Percentiles rank a stretch among this genome's conserved stretches.
Conservation (phyloP, 35 echinoderm and acorn worm species). For the Chiridota heheva region DNA sequence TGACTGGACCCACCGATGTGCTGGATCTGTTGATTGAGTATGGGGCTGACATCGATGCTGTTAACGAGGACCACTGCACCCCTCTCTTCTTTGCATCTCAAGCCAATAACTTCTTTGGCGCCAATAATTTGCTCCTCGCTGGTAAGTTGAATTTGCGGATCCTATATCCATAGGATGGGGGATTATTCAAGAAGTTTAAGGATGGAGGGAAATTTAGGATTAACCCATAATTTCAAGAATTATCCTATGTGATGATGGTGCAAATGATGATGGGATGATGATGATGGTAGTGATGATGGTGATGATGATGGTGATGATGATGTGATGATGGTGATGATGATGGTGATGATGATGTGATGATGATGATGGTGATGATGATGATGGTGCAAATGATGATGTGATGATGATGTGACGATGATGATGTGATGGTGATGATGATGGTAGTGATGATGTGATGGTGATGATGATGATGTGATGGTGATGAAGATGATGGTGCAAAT, state of each 20-base stretch:
- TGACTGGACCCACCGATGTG: conserved; percentile 94
- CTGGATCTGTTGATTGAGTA: conserved; percentile 76
- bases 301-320: background rate
- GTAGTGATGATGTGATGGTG: too few species aligned
- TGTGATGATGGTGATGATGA: too few species aligned
- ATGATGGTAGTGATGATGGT: conserved; percentile 1
- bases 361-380: too few species aligned
- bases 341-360: conserved; percentile 5
- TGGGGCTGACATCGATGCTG: conserved; percentile 88
- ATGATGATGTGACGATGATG: background rate
- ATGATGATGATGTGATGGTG: too few species aligned
- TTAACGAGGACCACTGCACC: conserved; percentile 93
- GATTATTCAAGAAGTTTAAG: too few species aligned
- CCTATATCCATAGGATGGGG: too few species aligned
- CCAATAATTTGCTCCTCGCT: conserved; percentile 59
- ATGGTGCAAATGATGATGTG: background rate
- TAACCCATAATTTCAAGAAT: too few species aligned
- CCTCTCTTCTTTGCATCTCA: conserved; percentile 98
- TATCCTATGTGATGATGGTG: conserved; percentile 4
- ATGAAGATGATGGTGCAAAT: too few species aligned
- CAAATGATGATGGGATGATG: background rate
- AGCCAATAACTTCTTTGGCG: conserved; percentile 85
- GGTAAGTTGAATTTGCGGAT: conserved; percentile 32
- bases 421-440: too few species aligned
- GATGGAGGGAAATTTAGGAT: too few species aligned